Conservation (phyloP, 2,113 vertebrate genomes). For the Misgurnus mizolepis region DNA sequence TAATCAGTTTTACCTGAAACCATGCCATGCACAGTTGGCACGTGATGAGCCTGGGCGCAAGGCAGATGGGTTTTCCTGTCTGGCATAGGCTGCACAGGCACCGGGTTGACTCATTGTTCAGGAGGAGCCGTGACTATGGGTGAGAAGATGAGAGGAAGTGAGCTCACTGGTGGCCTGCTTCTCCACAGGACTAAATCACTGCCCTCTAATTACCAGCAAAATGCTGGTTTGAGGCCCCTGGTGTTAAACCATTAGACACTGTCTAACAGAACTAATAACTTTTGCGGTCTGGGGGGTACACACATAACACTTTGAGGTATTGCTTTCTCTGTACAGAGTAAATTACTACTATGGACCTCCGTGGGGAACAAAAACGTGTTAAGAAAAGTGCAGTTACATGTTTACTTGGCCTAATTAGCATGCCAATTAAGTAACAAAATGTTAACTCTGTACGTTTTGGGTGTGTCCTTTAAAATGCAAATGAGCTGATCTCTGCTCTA, state of each 20-base stretch:
- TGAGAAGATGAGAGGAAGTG: slow-evolving; percentile 72
- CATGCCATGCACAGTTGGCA: slow-evolving; percentile 65
- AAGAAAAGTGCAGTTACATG: neutral
- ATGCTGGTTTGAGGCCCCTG: slow-evolving; percentile 57
- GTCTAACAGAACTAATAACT: slow-evolving; percentile 36
- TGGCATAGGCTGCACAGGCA: slow-evolving; percentile 36
- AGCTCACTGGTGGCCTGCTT: slow-evolving; percentile 68
- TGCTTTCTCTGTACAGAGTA: slow-evolving; percentile 21
- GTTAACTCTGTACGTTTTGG: too few species aligned
- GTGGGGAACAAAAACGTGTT: neutral
- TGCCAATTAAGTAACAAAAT: neutral
- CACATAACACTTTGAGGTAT: slow-evolving; percentile 38
- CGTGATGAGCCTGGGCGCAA: slow-evolving; percentile 65
- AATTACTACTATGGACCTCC: slow-evolving; percentile 28
- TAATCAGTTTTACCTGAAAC: slow-evolving; percentile 73
- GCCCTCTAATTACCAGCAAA: slow-evolving; percentile 68
- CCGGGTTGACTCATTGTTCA: slow-evolving; percentile 65
- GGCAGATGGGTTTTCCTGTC: slow-evolving; percentile 70
- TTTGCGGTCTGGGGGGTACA: slow-evolving; percentile 34
- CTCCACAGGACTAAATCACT: slow-evolving; percentile 65
- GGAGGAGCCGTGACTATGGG: slow-evolving; percentile 65
- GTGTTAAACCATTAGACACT: slow-evolving; percentile 46
- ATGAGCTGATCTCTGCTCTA: too few species aligned
- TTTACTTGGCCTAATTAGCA: neutral
- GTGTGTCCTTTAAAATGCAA: too few species aligned